Base-by-base conservation (phyloP, 2,888 invertebrate genomes). In the Litoditis marina region DNA sequence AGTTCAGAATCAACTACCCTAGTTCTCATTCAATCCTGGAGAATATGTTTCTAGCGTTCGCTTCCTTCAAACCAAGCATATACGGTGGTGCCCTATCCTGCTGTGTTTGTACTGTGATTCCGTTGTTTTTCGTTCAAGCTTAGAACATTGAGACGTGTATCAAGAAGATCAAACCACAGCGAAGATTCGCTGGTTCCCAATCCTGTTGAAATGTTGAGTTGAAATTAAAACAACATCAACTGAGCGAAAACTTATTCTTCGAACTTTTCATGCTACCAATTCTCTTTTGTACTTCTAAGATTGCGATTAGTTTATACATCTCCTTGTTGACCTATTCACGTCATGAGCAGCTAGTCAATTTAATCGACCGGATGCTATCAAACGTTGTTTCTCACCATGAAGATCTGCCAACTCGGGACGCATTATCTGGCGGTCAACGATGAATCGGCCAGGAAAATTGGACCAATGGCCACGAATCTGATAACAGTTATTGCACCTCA, bases 351-450 rank as follows among this genome's bases (percentile, higher is more conserved):
- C 19, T 47, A n/a, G 11, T 13, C 13, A 47, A n/a, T n/a, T n/a
- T n/a, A n/a, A n/a, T n/a, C 22, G 11, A 47, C 22, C 47, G n/a
- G 13, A 13, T 28, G 22, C 28, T 19, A 52, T 31, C 6, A 16
- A 27, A 34, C 1, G 34, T 19, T 32, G 47, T 4, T 22, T n/a
- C n/a, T n/a, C n/a, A n/a, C n/a, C n/a, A n/a, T n/a, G n/a, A n/a
- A 63, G 63, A 19, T 63, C 27, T 63, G 63, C 27, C 63, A 57
- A 44, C 46, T 63, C n/a, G 63, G 63, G 4, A 57, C 7, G 2
- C 19, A 42, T 16, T 60, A 61, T 49, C 19, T 54, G 31, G 52
- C 36, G 13, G 53, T 63, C 5, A 58, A 28, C 11, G 63, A 63
- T 36, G 63, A 63, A 30, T 54, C 61, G 5, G 27, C 55, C 19